These are phyloP conservation scores for Paedocypris micromegethes DNA, from an alignment of 2,797 vertebrate genomes.

Conservation along the genomic window DNA sequence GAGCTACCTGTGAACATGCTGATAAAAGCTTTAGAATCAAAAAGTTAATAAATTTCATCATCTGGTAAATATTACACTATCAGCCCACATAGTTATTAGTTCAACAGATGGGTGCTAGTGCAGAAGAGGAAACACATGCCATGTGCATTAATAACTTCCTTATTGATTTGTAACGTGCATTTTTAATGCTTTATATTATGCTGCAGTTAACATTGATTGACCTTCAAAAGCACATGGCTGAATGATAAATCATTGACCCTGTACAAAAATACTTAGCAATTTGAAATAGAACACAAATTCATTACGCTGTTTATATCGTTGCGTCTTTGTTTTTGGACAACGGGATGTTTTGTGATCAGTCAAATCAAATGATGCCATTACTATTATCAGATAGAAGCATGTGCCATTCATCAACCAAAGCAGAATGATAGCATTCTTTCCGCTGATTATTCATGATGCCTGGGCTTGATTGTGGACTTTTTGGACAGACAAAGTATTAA, in stretches of 20 bases:
- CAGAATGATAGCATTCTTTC: not conserved
- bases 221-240: too few species aligned
- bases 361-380: not conserved
- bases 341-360: not conserved
- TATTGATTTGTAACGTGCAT: not conserved
- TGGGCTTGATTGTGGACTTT: too few species aligned
- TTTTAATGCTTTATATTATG: not conserved
- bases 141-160: not conserved
- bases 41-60: conserved; percentile 6
- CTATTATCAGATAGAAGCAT: not conserved
- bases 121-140: conserved; percentile 3
- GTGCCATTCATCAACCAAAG: not conserved
- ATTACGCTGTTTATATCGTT: too few species aligned
- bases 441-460: too few species aligned
- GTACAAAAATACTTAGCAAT: too few species aligned
- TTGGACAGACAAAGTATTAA: too few species aligned
- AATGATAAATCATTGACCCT: too few species aligned
- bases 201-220: not conserved
- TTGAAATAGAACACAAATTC: too few species aligned
- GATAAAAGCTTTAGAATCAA: not conserved
- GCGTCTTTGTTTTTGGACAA: not conserved
- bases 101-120: not conserved
- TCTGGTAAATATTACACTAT: conserved; percentile 15
- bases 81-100: not conserved
- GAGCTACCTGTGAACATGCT: conserved; percentile 2